Percentiles rank a stretch among this genome's conserved stretches.
phyloP scores from a whole-genome alignment of 1,140 invertebrate genomes.

The Drosophila sulfurigaster region DNA sequence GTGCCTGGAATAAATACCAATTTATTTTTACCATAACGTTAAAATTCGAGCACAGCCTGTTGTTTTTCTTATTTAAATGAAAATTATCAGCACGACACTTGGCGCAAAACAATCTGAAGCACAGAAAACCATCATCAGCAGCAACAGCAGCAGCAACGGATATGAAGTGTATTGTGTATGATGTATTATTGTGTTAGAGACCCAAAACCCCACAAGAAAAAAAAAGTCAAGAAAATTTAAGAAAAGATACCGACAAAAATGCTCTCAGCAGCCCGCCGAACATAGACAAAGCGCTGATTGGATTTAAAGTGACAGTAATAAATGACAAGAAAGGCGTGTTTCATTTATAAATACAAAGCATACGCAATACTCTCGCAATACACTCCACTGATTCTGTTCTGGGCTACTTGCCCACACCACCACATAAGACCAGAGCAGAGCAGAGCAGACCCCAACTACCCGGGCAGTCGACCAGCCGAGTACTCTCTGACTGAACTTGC shows the following conservation, averaged over 20 bases:
- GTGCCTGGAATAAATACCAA: constrained; percentile 32
- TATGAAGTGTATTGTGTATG: constrained; percentile 33
- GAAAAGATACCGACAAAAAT: constrained; percentile 23
- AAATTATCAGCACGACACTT: constrained; percentile 42
- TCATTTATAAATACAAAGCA: constrained; percentile 58
- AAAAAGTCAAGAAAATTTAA: constrained; percentile 2
- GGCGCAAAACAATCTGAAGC: constrained; percentile 14
- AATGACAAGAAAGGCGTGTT: constrained; percentile 69
- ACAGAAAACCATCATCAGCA: neutral
- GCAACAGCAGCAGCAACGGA: constrained; percentile 13
- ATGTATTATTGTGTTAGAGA: constrained; percentile 30
- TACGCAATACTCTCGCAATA: constrained; percentile 22
- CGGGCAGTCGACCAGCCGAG: neutral
- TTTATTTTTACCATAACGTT: constrained; percentile 41
- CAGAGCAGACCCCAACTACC: neutral
- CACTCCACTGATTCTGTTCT: constrained; percentile 7
- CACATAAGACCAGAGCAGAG: too few species aligned
- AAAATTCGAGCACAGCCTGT: constrained; percentile 5
- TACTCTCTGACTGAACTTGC: constrained; percentile 37
- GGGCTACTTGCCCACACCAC: constrained; percentile 10
- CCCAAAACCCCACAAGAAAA: constrained; percentile 9
- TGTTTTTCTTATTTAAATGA: constrained; percentile 45
- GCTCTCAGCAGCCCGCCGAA: constrained; percentile 41
- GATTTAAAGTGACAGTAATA: constrained; percentile 75
- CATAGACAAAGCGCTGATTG: constrained; percentile 70